Conservation (phyloP, 2,113 vertebrate genomes). For the Poeciliopsis retropinna region DNA sequence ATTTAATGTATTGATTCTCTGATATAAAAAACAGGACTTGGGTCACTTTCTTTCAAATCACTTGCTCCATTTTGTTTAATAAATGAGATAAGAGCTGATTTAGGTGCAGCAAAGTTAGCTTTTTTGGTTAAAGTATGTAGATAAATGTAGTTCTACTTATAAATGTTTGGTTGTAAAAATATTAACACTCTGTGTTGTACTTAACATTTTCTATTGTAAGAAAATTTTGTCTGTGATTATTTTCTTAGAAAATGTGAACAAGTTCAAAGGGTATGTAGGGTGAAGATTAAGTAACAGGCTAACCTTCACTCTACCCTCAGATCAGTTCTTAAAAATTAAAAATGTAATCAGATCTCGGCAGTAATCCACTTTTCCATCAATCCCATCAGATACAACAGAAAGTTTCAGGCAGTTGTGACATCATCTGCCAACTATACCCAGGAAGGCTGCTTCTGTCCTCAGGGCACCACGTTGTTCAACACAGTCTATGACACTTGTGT, state of each 20-base stretch:
- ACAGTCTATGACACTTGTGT: conserved; percentile 71
- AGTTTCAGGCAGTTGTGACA: not conserved
- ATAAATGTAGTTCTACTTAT: no score
- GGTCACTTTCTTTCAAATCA: no score
- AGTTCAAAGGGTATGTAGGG: not conserved
- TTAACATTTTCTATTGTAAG: no score
- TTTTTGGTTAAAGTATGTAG: no score
- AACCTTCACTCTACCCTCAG: not conserved
- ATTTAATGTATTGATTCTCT: no score
- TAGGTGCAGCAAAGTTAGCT: no score
- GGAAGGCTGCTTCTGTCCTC: conserved; percentile 90
- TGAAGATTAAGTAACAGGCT: not conserved
- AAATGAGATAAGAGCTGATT: no score
- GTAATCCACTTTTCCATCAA: not conserved
- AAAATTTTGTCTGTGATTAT: no score
- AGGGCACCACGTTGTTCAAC: conserved; percentile 66
- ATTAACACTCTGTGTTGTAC: no score
- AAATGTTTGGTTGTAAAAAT: no score
- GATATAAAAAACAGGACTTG: no score
- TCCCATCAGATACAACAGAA: conserved; percentile 59
- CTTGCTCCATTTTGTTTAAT: no score
- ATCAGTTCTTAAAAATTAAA: not conserved
- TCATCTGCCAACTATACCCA: conserved; percentile 36
- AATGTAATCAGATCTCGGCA: not conserved
- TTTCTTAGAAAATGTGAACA: not conserved